Conservation (phyloP, 2,888 invertebrate species). For the Coleophora deauratella region DNA sequence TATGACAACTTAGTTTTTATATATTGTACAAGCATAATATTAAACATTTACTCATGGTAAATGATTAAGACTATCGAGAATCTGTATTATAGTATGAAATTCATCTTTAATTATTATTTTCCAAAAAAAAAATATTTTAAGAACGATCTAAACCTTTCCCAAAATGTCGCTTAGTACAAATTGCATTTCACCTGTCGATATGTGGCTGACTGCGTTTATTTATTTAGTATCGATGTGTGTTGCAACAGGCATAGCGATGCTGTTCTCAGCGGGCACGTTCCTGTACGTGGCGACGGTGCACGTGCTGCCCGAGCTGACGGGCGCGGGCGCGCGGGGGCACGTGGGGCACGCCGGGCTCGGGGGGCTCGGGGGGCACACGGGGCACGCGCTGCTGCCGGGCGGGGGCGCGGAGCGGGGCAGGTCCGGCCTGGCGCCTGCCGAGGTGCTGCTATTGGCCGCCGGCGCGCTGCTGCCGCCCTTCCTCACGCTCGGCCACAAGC, state of each 20-base stretch:
- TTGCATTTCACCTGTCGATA: too few relatives aligned
- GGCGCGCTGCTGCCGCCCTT: constrained; percentile 92
- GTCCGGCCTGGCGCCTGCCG: constrained; percentile 80
- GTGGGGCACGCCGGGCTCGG: constrained; percentile 40
- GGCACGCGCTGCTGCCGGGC: constrained; percentile 46
- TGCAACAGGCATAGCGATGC: constrained; percentile 89
- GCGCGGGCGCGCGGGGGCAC: constrained; percentile 51
- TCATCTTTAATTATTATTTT: too few relatives aligned
- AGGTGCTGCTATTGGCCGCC: constrained; percentile 86
- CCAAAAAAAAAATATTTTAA: too few relatives aligned
- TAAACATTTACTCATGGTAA: neutral
- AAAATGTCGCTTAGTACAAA: too few relatives aligned
- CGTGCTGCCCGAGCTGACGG: constrained; percentile 94
- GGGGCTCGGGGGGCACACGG: constrained; percentile 23
- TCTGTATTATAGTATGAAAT: too few relatives aligned
- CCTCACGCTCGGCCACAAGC: constrained; percentile 93
- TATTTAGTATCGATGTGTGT: neutral
- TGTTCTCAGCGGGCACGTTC: constrained; percentile 99
- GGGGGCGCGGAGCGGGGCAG: constrained; percentile 40
- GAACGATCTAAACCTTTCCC: too few relatives aligned
- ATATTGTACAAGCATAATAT: neutral
- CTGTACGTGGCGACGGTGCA: constrained; percentile 99
- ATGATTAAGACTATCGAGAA: neutral
- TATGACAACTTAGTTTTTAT: neutral
- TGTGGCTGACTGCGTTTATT: too few relatives aligned